These are phyloP conservation scores for Antheraea assamensis DNA, from an alignment of 2,888 invertebrate species.

Conservation along the genomic window DNA sequence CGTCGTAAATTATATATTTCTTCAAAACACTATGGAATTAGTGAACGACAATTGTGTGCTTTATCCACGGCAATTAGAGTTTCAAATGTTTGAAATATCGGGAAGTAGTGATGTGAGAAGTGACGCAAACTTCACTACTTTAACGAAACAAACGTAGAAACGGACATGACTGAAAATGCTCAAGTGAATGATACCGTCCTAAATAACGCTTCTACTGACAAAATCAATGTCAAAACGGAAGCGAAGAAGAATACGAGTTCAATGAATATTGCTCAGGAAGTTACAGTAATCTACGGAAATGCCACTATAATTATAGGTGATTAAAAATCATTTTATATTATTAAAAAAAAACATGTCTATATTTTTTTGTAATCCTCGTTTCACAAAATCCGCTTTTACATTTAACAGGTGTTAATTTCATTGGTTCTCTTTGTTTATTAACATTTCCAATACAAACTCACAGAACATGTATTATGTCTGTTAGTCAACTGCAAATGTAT, in stretches of 20 bases:
- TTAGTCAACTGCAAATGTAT: no score
- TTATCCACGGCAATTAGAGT: conserved; percentile 58
- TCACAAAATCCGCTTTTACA: neutral
- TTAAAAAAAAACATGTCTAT: neutral
- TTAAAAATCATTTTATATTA: neutral
- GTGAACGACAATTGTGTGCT: conserved; percentile 63
- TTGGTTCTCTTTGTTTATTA: neutral
- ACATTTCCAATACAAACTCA: neutral
- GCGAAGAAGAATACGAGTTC: conserved; percentile 26
- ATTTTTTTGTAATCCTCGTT: neutral
- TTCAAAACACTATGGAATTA: conserved; percentile 63
- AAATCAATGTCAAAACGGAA: conserved; percentile 45
- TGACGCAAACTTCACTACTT: conserved; percentile 17
- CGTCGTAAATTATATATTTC: conserved; percentile 65
- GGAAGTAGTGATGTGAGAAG: conserved; percentile 23
- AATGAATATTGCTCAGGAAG: conserved; percentile 9
- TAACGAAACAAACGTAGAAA: conserved; percentile 25
- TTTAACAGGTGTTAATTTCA: neutral
- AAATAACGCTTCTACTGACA: conserved; percentile 27
- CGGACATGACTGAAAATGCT: conserved; percentile 39
- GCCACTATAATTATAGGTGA: conserved; percentile 17
- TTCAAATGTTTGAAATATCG: conserved; percentile 48
- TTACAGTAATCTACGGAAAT: conserved; percentile 17
- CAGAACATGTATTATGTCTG: no score
- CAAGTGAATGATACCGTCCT: conserved; percentile 37